phyloP scores from a whole-genome alignment of 2,797 vertebrate genomes.

The Dendrocincla fuliginosa region DNA sequence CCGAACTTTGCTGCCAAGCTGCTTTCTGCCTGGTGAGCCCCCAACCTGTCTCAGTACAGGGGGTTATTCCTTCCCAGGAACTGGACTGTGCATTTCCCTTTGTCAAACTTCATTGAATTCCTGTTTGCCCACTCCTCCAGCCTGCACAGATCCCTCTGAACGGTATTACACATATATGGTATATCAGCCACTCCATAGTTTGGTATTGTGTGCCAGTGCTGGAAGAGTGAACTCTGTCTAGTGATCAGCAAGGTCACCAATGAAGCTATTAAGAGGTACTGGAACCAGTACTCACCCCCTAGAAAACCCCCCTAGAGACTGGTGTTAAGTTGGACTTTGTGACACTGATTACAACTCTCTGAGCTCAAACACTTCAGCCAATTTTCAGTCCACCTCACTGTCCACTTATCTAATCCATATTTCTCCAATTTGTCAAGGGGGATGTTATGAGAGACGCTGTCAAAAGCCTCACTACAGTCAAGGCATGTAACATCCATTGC shows the following conservation, averaged over 20 bases:
- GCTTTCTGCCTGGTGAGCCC: neutral
- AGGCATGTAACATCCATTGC: neutral
- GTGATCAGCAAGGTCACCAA: neutral
- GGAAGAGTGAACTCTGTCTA: neutral
- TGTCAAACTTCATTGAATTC: neutral
- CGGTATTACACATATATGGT: neutral
- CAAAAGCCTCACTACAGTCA: neutral
- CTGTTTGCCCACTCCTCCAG: neutral
- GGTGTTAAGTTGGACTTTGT: neutral
- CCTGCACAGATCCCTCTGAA: neutral
- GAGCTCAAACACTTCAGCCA: neutral
- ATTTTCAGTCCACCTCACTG: neutral
- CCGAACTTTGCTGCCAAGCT: neutral
- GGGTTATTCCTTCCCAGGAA: neutral
- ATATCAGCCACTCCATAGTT: neutral
- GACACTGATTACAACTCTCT: neutral
- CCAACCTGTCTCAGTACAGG: neutral
- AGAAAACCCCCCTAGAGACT: neutral
- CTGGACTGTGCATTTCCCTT: neutral
- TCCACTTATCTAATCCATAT: neutral
- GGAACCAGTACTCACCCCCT: neutral
- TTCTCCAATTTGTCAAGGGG: neutral
- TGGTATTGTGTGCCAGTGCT: neutral
- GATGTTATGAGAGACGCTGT: neutral
- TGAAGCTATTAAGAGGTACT: neutral